Base-by-base conservation (phyloP, 1,140 invertebrate genomes). In the Trigoniulus corallinus region DNA sequence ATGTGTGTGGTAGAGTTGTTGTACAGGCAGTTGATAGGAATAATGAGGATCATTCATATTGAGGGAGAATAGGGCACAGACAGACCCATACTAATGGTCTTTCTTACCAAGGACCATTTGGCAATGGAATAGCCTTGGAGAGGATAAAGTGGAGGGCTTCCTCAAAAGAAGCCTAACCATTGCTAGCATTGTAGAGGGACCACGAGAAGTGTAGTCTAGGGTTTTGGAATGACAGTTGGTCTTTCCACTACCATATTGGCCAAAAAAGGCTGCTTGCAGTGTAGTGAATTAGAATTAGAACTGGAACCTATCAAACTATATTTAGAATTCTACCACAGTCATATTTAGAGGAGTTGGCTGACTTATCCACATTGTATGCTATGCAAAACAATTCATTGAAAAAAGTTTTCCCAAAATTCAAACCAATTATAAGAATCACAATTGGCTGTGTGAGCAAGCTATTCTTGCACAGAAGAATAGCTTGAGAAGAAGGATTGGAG, bases 391-490 rank as follows among this genome's bases (percentile, higher is more conserved):
- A 51, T 56, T 63, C 22, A 59, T 62, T 51, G 44, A 62, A 42
- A 54, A 60, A 45, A 53, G 63, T 43, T 62, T 57, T 47, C 55
- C 57, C 55, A 57, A 64, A 47, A 60, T 64, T 52, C 52, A 53
- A 51, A 47, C 50, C 23, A 57, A 58, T 56, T 58, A 57, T 18
- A 54, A 53, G 15, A 57, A 60, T 46, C 20, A 61, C 50, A 47
- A 59, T 45, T 66, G 60, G 61, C 50, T 67, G 48, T 54, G 59
- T 53, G 55, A 66, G 58, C 54, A 64, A 49, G 57, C 59, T 23
- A 58, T 58, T 51, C 44, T 59, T 18, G 53, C 55, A 27, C 51
- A 59, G 10, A 62, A 56, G 2, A 54, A 53, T 25, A 53, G n/a
- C n/a, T n/a, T n/a, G n/a, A n/a, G n/a, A n/a, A n/a, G n/a, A n/a